phyloP scores from a whole-genome alignment of 2,888 invertebrate species.

The Abrostola tripartita region DNA sequence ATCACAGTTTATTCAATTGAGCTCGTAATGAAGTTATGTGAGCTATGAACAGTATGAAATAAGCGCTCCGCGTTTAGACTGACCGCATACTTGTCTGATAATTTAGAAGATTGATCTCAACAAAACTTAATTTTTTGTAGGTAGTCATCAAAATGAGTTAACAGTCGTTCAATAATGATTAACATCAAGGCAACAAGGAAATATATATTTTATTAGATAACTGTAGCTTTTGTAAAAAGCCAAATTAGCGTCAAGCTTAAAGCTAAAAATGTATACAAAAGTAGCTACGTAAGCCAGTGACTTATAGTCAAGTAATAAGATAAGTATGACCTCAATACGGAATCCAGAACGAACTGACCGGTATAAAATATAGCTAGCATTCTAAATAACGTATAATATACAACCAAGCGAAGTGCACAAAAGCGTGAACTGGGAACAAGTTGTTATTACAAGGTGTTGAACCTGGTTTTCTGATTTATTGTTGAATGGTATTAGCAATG shows the following conservation, averaged over 20 bases:
- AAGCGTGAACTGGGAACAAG: conserved; percentile 69
- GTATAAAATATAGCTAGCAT: conserved; percentile 72
- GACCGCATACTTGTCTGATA: conserved; percentile 60
- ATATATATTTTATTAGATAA: too few species aligned
- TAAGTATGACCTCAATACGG: conserved; percentile 74
- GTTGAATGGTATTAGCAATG: conserved; percentile 76
- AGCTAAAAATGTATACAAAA: conserved; percentile 66
- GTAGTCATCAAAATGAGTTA: neutral
- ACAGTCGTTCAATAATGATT: neutral
- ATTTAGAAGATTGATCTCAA: conserved; percentile 31
- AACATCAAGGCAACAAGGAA: too few species aligned
- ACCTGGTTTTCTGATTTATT: conserved; percentile 83
- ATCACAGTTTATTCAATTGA: conserved; percentile 89
- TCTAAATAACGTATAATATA: conserved; percentile 76
- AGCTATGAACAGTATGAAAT: conserved; percentile 78
- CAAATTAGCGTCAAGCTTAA: conserved; percentile 57
- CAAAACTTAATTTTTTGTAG: neutral
- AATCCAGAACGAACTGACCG: conserved; percentile 69
- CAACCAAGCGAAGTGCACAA: conserved; percentile 69
- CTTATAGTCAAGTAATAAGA: conserved; percentile 70
- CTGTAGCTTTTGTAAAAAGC: conserved; percentile 22
- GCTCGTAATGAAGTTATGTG: conserved; percentile 87
- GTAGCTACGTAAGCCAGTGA: conserved; percentile 62
- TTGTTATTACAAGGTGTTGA: conserved; percentile 83
- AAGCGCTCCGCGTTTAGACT: conserved; percentile 68